Evolutionary conservation across 2,113 vertebrate species (phyloP).

Genomic region (Ptychochromis oligacanthus): DNA sequence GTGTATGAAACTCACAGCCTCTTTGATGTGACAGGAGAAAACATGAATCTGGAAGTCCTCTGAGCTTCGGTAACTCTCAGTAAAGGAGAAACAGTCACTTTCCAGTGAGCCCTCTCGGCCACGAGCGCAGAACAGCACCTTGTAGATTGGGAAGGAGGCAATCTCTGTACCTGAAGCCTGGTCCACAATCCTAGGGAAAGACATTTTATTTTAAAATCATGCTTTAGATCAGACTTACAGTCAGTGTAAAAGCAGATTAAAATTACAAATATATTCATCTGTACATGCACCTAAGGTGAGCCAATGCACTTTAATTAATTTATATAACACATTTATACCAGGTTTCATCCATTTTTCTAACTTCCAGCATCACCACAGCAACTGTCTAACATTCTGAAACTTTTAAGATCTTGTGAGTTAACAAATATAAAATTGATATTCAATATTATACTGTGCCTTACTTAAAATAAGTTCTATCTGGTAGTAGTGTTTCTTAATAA

Average conservation of each 20-base stretch:
- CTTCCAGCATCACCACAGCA: background rate
- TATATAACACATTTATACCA: background rate
- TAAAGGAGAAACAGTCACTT: conserved; percentile 95
- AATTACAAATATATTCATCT: background rate
- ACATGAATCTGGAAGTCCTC: conserved; percentile 99
- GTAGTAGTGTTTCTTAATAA: background rate
- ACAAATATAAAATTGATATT: too few species aligned
- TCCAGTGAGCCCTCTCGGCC: conserved; percentile 89
- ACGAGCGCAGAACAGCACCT: conserved; percentile 95
- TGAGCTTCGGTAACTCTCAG: conserved; percentile 92
- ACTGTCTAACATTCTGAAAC: background rate
- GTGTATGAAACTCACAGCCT: conserved; percentile 87
- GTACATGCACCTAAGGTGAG: background rate
- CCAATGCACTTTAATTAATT: background rate
- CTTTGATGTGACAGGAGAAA: conserved; percentile 97
- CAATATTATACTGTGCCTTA: background rate
- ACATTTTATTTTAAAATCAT: background rate
- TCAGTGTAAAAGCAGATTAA: background rate
- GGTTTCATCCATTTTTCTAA: rapidly evolving
- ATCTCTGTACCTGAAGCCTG: conserved; percentile 88
- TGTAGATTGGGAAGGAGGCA: conserved; percentile 95
- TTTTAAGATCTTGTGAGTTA: background rate
- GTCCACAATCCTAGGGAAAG: conserved; percentile 86
- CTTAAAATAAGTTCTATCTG: background rate
- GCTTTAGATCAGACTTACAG: background rate